Evolutionary conservation across 2,113 vertebrate genomes (phyloP).

Genomic region (Leptodactylus fuscus): DNA sequence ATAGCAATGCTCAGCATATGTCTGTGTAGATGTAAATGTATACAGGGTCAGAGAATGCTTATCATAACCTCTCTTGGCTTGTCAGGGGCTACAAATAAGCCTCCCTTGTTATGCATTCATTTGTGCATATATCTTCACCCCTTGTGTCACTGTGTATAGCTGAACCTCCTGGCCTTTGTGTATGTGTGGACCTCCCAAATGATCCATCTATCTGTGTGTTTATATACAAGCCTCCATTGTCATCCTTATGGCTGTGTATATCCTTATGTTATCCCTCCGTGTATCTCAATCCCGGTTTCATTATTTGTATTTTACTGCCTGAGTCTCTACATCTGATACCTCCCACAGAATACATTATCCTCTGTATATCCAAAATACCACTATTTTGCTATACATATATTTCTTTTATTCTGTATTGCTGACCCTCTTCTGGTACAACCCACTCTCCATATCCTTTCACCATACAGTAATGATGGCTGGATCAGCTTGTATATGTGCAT

Average conservation of each 20-base stretch:
- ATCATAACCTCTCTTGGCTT: not conserved
- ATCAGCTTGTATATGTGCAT: constrained; percentile 8
- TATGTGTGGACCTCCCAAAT: not conserved
- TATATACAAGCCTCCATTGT: not conserved
- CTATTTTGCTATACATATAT: not conserved
- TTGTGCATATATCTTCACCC: not conserved
- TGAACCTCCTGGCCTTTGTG: constrained; percentile 13
- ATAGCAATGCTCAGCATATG: not conserved
- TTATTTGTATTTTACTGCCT: not conserved
- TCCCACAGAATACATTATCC: not conserved
- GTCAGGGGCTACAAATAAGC: not conserved
- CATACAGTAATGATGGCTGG: not conserved
- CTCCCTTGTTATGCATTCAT: not conserved
- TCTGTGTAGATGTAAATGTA: not conserved
- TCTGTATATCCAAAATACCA: not conserved
- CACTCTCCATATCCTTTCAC: not conserved
- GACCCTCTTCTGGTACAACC: constrained; percentile 6
- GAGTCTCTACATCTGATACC: not conserved
- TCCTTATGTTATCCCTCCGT: not conserved
- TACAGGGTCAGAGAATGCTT: not conserved
- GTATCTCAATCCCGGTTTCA: not conserved
- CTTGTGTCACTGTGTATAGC: not conserved
- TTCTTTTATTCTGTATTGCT: constrained; percentile 6
- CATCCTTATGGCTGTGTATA: not conserved
- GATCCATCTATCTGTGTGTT: not conserved